phyloP scores from a whole-genome alignment of 2,113 vertebrate species.

The Coptodon rendalli region DNA sequence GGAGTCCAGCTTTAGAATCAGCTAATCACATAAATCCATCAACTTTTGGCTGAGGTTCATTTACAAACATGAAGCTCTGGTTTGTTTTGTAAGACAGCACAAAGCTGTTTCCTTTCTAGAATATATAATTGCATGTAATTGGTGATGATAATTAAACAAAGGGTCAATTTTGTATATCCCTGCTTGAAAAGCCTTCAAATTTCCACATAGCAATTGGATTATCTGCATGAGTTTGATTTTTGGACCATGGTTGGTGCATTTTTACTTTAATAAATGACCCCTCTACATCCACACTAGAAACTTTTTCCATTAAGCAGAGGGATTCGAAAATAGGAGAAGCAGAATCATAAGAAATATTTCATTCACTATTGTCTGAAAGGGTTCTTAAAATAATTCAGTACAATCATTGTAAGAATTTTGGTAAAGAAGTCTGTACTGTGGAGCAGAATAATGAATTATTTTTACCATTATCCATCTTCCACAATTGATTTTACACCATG shows the following conservation, averaged over 20 bases:
- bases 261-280: neutral
- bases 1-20: neutral
- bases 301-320: neutral
- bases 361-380: neutral
- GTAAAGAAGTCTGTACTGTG: neutral
- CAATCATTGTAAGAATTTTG: neutral
- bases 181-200: neutral
- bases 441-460: neutral
- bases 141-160: neutral
- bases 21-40: neutral
- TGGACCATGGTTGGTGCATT: neutral
- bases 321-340: neutral
- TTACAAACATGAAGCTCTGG: neutral
- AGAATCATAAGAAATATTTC: neutral
- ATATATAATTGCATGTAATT: neutral
- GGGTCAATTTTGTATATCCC: neutral
- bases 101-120: neutral
- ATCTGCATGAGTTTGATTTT: neutral
- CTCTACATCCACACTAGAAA: neutral
- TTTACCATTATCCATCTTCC: neutral
- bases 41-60: neutral
- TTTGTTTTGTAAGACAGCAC: neutral
- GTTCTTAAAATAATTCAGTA: neutral
- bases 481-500: neutral
- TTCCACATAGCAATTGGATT: neutral